Evolutionary conservation across 2,113 vertebrate genomes (phyloP), one percentile per base, ranked within the genome.

Genomic region (Arizona elegans): DNA sequence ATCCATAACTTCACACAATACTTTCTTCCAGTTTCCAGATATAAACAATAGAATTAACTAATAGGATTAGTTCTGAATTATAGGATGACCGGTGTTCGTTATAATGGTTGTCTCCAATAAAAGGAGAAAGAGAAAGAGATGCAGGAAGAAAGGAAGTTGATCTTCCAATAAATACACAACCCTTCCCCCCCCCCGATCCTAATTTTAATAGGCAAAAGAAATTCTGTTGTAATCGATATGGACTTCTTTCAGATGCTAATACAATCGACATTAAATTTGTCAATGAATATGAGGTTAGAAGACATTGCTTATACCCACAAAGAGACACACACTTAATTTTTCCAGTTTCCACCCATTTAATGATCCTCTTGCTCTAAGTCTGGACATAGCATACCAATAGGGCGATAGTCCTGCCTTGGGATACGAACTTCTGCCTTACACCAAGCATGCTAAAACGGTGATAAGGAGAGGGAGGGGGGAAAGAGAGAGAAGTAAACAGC

Each of bases 361-460:
- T 15, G 52, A 91, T 85, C 1, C 75, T 85, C 94, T 94, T 94
- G 47, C 29, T 94, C 93, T 62, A 91, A 94, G 62, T 6, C 47
- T 0, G 90, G 62, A 43, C 50, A 17, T 12, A 91, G 88, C 53
- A 17, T 15, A 92, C 91, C 88, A 24, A 8, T 81, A 2, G n/a
- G 24, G 24, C 38, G 86, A 38, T n/a, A 55, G 59, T 29, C 54
- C 85, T 95, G 5, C 59, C 24, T 92, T 90, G 54, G 33, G 33
- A 81, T 81, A 17, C 2, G 5, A 17, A 53, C 53, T 24, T 87
- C 70, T 95, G 7, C 52, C 21, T 92, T 88, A 70, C 9, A 92
- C 91, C 38, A 11, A 47, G n/a, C 85, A 81, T 92, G 53, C 88
- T 94, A 96, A 95, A 92, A 1, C 38, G 81, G 91, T 86, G 13